These are phyloP conservation scores for Lycia hirtaria DNA, from an alignment of 2,888 invertebrate genomes.

Conservation along the genomic window DNA sequence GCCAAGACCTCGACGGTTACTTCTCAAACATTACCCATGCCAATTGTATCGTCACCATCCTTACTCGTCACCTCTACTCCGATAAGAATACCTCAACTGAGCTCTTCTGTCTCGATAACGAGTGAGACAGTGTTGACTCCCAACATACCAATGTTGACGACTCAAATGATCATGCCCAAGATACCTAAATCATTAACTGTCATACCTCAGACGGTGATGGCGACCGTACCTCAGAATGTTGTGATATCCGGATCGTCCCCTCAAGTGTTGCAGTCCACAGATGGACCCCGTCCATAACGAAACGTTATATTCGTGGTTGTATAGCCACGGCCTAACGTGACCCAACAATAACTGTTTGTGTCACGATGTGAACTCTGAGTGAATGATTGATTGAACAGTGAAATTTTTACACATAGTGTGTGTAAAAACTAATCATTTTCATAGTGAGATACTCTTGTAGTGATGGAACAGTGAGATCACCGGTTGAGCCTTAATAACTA, in stretches of 20 bases:
- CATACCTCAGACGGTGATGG: constrained; percentile 86
- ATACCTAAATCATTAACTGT: constrained; percentile 93
- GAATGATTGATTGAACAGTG: constrained; percentile 1
- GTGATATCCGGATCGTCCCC: constrained; percentile 30
- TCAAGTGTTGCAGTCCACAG: constrained; percentile 39
- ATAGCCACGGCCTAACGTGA: constrained; percentile 51
- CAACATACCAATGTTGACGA: constrained; percentile 56
- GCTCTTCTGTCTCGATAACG: constrained; percentile 66
- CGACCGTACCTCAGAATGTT: constrained; percentile 1
- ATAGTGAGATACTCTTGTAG: constrained; percentile 45
- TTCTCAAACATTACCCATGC: constrained; percentile 58
- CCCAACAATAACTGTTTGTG: constrained; percentile 29
- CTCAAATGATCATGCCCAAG: constrained; percentile 87
- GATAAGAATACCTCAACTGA: constrained; percentile 66
- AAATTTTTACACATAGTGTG: constrained; percentile 11
- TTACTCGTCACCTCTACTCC: constrained; percentile 63
- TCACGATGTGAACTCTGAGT: constrained; percentile 35
- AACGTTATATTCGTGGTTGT: constrained; percentile 66
- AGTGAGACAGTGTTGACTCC: constrained; percentile 61
- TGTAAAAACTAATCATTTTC: constrained; percentile 29
- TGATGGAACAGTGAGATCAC: constrained; percentile 50
- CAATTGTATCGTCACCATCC: constrained; percentile 60
- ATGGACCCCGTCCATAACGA: constrained; percentile 71
- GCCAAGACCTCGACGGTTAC: constrained; percentile 74
- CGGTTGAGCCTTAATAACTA: constrained; percentile 77